A percentile compares a stretch with the other conserved stretches of the same genome.
Evolutionary conservation across 2,113 vertebrate genomes (phyloP).

Genomic region (Channa argus): DNA sequence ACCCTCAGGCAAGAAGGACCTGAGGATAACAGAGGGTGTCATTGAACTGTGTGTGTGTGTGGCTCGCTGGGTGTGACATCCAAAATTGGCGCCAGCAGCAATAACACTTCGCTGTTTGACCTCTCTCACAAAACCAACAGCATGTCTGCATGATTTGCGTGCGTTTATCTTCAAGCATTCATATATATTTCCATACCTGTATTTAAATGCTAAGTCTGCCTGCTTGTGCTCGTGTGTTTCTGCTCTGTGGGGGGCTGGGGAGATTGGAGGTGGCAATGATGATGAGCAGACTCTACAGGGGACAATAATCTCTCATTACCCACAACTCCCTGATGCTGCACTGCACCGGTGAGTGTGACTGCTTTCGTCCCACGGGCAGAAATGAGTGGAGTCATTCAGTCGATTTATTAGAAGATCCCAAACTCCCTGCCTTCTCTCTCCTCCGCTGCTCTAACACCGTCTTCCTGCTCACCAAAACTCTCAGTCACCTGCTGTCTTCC

Average conservation of each 20-base stretch:
- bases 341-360: slow-evolving; percentile 59
- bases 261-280: slow-evolving; percentile 50
- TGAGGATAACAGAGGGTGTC: slow-evolving; percentile 72
- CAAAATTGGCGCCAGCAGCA: slow-evolving; percentile 72
- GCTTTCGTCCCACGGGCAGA: slow-evolving; percentile 81
- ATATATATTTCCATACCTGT: slow-evolving; percentile 35
- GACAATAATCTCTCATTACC: slow-evolving; percentile 84
- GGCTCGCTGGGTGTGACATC: slow-evolving; percentile 56
- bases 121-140: slow-evolving; percentile 56
- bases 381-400: slow-evolving; percentile 80
- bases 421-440: slow-evolving; percentile 50
- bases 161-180: slow-evolving; percentile 22
- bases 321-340: slow-evolving; percentile 72
- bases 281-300: slow-evolving; percentile 80
- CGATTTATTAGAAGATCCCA: slow-evolving; percentile 81
- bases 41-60: slow-evolving; percentile 53
- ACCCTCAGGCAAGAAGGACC: slow-evolving; percentile 73
- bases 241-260: slow-evolving; percentile 32
- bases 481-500: slow-evolving; percentile 62
- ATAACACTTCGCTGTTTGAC: slow-evolving; percentile 65
- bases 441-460: slow-evolving; percentile 51
- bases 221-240: background rate
- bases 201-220: slow-evolving; percentile 29
- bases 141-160: slow-evolving; percentile 20
- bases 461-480: slow-evolving; percentile 27